Evolutionary conservation across 2,888 invertebrate species (phyloP), one percentile per base, ranked within the genome.

Genomic region (Scaptomyza caliginosa): DNA sequence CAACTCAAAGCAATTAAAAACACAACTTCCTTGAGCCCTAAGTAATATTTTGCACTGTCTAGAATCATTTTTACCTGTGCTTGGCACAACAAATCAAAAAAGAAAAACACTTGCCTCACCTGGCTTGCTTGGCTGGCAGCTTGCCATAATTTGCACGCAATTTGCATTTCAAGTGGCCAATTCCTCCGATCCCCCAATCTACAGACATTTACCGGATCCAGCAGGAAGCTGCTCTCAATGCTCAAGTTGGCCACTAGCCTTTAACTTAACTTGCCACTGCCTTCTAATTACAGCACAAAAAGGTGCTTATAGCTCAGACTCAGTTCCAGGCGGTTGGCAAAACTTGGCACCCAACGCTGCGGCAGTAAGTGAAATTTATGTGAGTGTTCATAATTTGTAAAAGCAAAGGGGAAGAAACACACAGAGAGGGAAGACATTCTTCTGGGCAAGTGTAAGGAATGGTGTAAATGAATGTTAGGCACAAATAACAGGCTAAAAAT

Each of bases 111-210:
- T 70, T 73, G 81, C 67, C 67, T 74, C 81, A 79, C 79, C 85
- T 79, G 75, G 55, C 57, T 34, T 52, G 63, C 59, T 65, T 50
- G 58, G 57, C 69, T 77, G 86, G 67, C 78, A 88, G 88, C 70
- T 79, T 96, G 74, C 95, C 96, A 74, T 87, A 87, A 79, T 88
- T 78, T 78, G 85, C 82, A 77, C 86, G 85, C 82, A 89, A 89
- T 88, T 90, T 89, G 87, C 96, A 96, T 91, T 96, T 96, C 94
- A 95, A 95, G 73, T 96, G 96, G 74, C 84, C 80, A 73, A 83
- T 69, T 69, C 60, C 79, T 19, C 34, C 24, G 48, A 43, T n/a
- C 8, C 24, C 26, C 19, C 4, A 17, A 11, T n/a, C 11, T 52
- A 38, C 38, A 11, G n/a, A n/a, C 24, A 11, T 19, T 43, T 4